Evolutionary conservation across 1,140 invertebrate genomes (phyloP).

Genomic region (Galleria mellonella): DNA sequence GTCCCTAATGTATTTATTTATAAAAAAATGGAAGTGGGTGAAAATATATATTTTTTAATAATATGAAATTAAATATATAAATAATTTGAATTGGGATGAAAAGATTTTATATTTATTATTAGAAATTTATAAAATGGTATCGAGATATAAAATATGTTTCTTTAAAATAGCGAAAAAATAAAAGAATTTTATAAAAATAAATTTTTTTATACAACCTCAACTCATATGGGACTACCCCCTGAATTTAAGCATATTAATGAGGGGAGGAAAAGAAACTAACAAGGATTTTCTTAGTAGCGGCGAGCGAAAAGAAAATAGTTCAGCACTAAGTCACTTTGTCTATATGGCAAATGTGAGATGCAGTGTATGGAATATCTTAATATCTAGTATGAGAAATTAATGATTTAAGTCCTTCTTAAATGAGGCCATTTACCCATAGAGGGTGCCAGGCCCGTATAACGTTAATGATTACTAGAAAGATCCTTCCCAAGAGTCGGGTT

Average conservation of each 20-base stretch:
- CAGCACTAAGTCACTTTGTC: conserved; percentile 75
- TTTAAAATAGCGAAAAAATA: too few species aligned
- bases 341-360: conserved; percentile 75
- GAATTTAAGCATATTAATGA: conserved; percentile 93
- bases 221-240: conserved; percentile 84
- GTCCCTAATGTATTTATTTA: too few species aligned
- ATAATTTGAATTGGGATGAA: too few species aligned
- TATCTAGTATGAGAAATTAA: too few species aligned
- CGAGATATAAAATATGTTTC: too few species aligned
- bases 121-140: too few species aligned
- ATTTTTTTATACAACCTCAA: conserved; percentile 79
- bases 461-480: conserved; percentile 70
- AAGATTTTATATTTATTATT: too few species aligned
- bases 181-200: too few species aligned
- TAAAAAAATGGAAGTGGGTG: too few species aligned
- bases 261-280: conserved; percentile 95
- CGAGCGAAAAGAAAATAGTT: conserved; percentile 87
- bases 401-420: conserved; percentile 81
- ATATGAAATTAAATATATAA: too few species aligned
- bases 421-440: conserved; percentile 80
- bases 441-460: conserved; percentile 82
- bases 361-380: conserved; percentile 81
- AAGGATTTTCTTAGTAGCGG: conserved; percentile 90
- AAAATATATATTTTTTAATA: too few species aligned
- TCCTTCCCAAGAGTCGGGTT: conserved; percentile 85